Evolutionary conservation across 2,113 vertebrate genomes (phyloP).

Genomic region (Fregata magnificens): DNA sequence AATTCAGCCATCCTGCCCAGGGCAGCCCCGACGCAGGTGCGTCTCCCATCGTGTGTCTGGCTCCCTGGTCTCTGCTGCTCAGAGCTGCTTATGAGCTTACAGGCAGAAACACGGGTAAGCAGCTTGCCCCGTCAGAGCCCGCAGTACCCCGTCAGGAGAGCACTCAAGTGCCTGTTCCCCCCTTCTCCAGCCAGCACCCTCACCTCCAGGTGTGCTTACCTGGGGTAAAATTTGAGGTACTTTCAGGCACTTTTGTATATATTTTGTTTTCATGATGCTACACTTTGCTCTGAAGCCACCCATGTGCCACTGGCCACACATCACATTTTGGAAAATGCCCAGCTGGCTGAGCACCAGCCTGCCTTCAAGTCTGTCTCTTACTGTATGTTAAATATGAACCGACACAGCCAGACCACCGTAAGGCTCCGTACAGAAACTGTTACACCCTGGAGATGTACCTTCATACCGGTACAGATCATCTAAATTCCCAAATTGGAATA

Average conservation of each 20-base stretch:
- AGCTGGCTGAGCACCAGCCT: background rate
- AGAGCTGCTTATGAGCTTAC: conserved; percentile 1
- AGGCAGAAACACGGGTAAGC: background rate
- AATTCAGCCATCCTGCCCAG: rapidly evolving
- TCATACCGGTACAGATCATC: background rate
- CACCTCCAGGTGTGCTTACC: background rate
- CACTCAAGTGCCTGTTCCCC: background rate
- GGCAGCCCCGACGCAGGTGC: rapidly evolving
- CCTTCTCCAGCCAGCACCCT: background rate
- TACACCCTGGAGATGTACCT: background rate
- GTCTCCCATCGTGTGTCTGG: background rate
- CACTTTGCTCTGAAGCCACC: background rate
- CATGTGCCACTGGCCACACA: background rate
- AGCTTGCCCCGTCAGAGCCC: background rate
- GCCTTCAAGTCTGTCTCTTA: background rate
- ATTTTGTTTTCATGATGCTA: background rate
- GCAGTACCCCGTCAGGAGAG: background rate
- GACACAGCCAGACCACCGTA: background rate
- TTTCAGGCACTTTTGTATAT: background rate
- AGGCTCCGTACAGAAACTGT: background rate
- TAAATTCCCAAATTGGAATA: background rate
- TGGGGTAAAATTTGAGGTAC: background rate
- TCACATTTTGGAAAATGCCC: background rate
- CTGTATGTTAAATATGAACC: background rate
- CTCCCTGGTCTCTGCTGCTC: background rate